Evolutionary conservation across 2,888 invertebrate genomes (phyloP), one percentile per base, ranked within the genome.

Genomic region (Margaritifera margaritifera): DNA sequence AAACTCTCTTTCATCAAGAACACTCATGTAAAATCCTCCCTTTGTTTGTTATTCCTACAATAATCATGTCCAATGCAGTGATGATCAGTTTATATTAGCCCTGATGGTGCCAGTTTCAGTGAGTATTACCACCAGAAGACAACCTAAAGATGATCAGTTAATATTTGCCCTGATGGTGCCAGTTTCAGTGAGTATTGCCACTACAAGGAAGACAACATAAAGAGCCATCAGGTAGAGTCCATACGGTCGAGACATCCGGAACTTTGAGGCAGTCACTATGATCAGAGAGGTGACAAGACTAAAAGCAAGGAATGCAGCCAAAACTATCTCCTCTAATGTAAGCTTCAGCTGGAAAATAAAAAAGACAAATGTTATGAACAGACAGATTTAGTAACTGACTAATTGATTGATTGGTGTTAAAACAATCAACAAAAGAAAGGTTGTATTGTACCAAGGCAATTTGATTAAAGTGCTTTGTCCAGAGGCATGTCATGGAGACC

Each of bases 101-200:
- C 76, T 75, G 25, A 89, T 85, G 50, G 86, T 82, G 42, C 80
- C 70, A 3, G 90, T 80, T 82, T 92, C 92, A 60, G 90, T 91
- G n/a, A 92, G 87, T 15, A 92, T 74, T 8, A 91, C 91, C n/a
- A 91, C 86, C 1, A 91, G 78, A 92, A 92, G 15, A 89, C 71
- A 1, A 88, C 80, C 76, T 93, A 93, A 6, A 92, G 69, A 42
- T 42, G 11, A 42, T 42, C 15, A 42, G 31, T 74, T 68, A 24
- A 78, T 72, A 20, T 65, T 31, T 18, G 74, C 80, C 63, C 76
- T 75, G 25, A 89, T 85, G 50, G 86, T 82, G 51, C 80, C 71
- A 3, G 90, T 80, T 82, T 92, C 92, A 59, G 91, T 91, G 22
- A 92, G 87, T 11, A 92, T 74, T 8, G 91, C 91, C n/a, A 91